phyloP scores from a whole-genome alignment of 2,888 invertebrate species.

The Harpalus rufipes region DNA sequence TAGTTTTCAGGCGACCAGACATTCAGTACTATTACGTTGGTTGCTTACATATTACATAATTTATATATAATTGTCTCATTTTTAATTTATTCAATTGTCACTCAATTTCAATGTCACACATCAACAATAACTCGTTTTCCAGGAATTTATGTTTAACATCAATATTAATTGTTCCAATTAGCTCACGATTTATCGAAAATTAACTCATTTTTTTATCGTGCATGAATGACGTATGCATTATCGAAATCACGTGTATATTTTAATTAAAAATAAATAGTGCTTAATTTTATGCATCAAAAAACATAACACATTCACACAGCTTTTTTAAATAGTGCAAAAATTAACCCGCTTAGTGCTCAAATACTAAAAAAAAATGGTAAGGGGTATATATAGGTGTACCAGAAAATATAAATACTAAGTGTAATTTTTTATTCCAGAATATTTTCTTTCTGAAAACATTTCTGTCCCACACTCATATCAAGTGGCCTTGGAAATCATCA shows the following conservation, averaged over 20 bases:
- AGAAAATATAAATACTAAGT: conserved; percentile 11
- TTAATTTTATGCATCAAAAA: background rate
- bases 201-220: conserved; percentile 12
- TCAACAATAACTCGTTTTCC: conserved; percentile 12
- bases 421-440: conserved; percentile 29
- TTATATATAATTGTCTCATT: conserved; percentile 12
- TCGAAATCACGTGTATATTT: too few relatives aligned
- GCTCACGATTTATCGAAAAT: conserved; percentile 17
- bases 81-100: conserved; percentile 9
- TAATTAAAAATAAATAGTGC: background rate
- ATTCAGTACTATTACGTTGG: background rate
- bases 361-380: conserved; percentile 21
- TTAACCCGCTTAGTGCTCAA: background rate
- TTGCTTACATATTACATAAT: background rate
- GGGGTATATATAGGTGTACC: background rate
- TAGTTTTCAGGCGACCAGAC: background rate
- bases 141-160: background rate
- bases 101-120: background rate
- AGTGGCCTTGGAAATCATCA: conserved; percentile 44
- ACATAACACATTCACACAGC: background rate
- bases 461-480: conserved; percentile 10
- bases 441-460: conserved; percentile 23
- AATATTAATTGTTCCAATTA: conserved; percentile 20
- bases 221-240: conserved; percentile 16
- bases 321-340: background rate